Evolutionary conservation across 2,797 vertebrate species (phyloP), one percentile per base, ranked within the genome.

Genomic region (Acanthiza pusilla): DNA sequence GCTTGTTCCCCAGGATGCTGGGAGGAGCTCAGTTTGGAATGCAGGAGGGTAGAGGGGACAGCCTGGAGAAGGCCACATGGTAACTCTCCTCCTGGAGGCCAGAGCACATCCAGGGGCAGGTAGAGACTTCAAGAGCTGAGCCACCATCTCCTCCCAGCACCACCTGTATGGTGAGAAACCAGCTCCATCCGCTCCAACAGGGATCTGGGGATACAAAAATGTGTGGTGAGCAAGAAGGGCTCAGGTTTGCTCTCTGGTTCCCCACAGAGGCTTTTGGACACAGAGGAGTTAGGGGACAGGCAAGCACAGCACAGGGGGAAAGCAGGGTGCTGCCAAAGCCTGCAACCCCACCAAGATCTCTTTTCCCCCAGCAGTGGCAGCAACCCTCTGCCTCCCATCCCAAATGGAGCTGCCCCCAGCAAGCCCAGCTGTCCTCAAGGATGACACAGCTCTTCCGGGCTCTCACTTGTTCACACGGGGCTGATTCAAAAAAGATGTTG

Each of bases 401-500:
- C 68, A 55, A 13, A 8, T 1, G 7, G 43, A 76, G n/a, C 61
- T 66, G 40, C 45, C 25, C 30, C 4, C 63, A 48, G 65, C 2
- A 13, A 73, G 50, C 29, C 61, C 8, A 1, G 73, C 45, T 92
- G 58, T 89, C 75, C 2, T 3, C 74, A 48, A 34, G 61, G 42
- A 61, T 12, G 25, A 63, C 50, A 50, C 0, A 0, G 50, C 25
- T 85, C 75, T 85, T 71, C 67, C 0, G 0, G 78, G 42, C 57
- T 86, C 45, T 83, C 7, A 2, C 48, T 65, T 54, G 23, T 80
- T 90, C 83, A 48, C 0, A 0, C 43, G 66, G 60, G 17, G 58
- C 43, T 95, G 89, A 94, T 81, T 76, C 43, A 75, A 81, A 86
- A 91, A 91, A 91, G 26, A 60, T 85, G 81, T 88, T 88, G 94